Evolutionary conservation across 2,113 vertebrate species (phyloP), one percentile per base, ranked within the genome.

Genomic region (Sturnira hondurensis): DNA sequence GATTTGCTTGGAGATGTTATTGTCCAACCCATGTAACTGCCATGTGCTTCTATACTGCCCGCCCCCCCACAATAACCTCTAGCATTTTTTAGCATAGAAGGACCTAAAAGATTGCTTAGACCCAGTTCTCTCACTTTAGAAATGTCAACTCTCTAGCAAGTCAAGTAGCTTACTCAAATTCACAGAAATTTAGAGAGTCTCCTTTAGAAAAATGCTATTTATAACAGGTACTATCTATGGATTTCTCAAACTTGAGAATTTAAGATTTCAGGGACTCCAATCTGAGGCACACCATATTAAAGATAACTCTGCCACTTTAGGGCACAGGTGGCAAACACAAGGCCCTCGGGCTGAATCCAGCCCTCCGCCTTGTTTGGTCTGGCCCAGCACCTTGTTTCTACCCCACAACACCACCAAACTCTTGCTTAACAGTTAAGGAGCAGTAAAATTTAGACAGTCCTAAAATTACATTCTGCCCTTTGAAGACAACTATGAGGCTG

Each of bases 1-100:
- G 31, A 26, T 77, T 92, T 92, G n/a, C 84, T 93, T 87, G 67
- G 19, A 89, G 92, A 65, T 87, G 61, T 41, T 71, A 90, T 65
- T 26, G 2, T 56, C 19, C 19, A 82, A 88, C 41, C 71, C 86
- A 91, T 52, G 36, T 68, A 84, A 89, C n/a, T 38, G 33, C 10
- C 45, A 74, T 86, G 38, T 43, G 7, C 54, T 93, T 89, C 19
- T 47, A 91, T 83, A 1, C 13, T 52, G 50, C 45, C 45, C 85
- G 16, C 9, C 6, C 38, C 38, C n/a, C 22, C 13, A 2, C 86
- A 89, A 31, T 77, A 33, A 95, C 14, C 33, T 52, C 38, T 26
- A 71, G 36, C 80, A 81, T 36, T 43, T n/a, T 28, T 65, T 22
- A 74, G 10, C 58, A 78, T 36, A 38, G 80, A 71, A 68, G 6